A percentile compares a stretch with the other conserved stretches of the same genome.
Conservation (phyloP, 2,888 invertebrate species). For the Ornithoptera alexandrae region DNA sequence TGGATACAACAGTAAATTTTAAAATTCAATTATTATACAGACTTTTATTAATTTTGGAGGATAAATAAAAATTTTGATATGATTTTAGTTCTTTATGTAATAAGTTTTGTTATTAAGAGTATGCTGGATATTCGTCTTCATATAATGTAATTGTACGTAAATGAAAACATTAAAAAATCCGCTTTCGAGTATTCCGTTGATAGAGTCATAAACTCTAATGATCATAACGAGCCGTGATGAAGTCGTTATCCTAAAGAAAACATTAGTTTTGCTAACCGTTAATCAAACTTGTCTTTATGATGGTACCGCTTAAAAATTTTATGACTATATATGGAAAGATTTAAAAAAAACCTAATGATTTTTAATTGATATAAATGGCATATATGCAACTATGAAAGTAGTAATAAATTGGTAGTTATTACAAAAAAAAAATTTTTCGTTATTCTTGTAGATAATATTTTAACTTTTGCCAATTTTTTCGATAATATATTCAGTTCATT, state of each 20-base stretch:
- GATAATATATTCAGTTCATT: no score
- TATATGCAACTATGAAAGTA: neutral
- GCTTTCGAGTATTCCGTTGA: slow-evolving; percentile 6
- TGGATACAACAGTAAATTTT: slow-evolving; percentile 10
- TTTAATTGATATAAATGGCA: neutral
- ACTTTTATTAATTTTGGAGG: slow-evolving; percentile 19
- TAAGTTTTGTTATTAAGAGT: neutral
- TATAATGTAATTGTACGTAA: neutral
- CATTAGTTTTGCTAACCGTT: slow-evolving; percentile 11
- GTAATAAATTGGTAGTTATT: neutral
- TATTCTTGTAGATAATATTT: no score
- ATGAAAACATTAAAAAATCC: slow-evolving; percentile 3
- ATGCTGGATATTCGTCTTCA: neutral
- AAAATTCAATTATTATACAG: slow-evolving; percentile 22
- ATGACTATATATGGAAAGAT: neutral
- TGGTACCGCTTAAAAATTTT: neutral
- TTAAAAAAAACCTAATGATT: neutral
- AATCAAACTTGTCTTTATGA: slow-evolving; percentile 1
- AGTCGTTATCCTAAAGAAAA: slow-evolving; percentile 2
- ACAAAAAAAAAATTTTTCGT: neutral
- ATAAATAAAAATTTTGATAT: slow-evolving; percentile 1
- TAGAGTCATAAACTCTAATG: slow-evolving; percentile 16
- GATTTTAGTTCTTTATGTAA: neutral
- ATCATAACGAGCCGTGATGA: slow-evolving; percentile 9
- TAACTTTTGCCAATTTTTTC: no score